Percentiles rank a stretch among this genome's conserved stretches.
phyloP scores from a whole-genome alignment of 1,140 invertebrate genomes.

The Sarcophaga peregrina region DNA sequence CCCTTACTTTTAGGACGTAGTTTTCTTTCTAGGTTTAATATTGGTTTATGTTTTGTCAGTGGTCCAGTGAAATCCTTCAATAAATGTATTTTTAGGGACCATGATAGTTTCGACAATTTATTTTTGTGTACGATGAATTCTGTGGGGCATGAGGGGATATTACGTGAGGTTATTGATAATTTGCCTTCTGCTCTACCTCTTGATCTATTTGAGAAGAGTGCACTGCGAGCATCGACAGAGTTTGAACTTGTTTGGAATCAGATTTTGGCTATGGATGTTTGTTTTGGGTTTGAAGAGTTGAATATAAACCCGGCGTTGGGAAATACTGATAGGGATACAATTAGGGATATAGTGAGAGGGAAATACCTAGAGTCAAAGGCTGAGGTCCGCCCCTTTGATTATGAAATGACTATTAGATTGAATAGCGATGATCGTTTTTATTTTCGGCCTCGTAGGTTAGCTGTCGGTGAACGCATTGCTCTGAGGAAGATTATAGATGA shows the following conservation, averaged over 20 bases:
- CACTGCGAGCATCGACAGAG: background rate
- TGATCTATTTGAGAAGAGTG: background rate
- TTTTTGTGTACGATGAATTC: too few relatives aligned
- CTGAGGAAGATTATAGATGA: slow-evolving; percentile 51
- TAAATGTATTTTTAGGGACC: too few relatives aligned
- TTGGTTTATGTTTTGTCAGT: too few relatives aligned
- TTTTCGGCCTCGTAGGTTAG: slow-evolving; percentile 48
- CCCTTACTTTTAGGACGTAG: background rate
- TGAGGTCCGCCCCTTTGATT: background rate
- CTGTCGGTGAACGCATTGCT: slow-evolving; percentile 47
- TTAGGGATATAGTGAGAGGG: background rate
- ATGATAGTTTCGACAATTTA: too few relatives aligned
- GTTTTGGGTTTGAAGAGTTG: background rate
- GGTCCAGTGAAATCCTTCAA: too few relatives aligned
- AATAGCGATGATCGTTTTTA: slow-evolving; percentile 46
- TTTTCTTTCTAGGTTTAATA: too few relatives aligned
- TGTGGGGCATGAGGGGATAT: too few relatives aligned
- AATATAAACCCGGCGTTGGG: background rate
- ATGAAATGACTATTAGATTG: slow-evolving; percentile 44
- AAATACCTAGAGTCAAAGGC: too few relatives aligned
- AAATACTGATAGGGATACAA: too few relatives aligned
- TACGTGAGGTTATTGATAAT: too few relatives aligned
- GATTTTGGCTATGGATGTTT: background rate
- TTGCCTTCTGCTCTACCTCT: too few relatives aligned
- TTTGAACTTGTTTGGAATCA: background rate